phyloP scores from a whole-genome alignment of 2,888 invertebrate genomes.

The Leistus spinibarbis region DNA sequence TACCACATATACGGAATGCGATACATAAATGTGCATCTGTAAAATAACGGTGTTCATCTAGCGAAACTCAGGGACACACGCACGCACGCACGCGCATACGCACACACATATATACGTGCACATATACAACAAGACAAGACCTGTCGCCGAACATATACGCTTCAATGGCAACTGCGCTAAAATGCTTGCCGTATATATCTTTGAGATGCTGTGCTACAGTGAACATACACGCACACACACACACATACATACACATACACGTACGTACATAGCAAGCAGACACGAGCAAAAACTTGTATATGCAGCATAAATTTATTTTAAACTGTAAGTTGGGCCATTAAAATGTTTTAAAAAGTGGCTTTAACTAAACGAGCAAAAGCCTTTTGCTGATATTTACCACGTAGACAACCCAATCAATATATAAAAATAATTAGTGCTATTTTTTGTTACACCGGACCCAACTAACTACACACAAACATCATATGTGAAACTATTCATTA shows the following conservation, averaged over 20 bases:
- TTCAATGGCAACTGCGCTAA: background rate
- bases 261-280: slow-evolving; percentile 46
- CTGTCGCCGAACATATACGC: background rate
- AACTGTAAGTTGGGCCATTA: slow-evolving; percentile 54
- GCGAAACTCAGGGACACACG: slow-evolving; percentile 12
- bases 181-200: background rate
- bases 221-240: background rate
- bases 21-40: slow-evolving; percentile 31
- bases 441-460: background rate
- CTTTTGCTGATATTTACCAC: background rate
- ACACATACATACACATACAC: background rate
- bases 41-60: slow-evolving; percentile 28
- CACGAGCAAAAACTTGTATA: slow-evolving; percentile 52
- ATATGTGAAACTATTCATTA: background rate
- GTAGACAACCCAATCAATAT: background rate
- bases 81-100: background rate
- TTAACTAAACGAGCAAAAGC: slow-evolving; percentile 47
- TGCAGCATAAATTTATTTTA: slow-evolving; percentile 51
- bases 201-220: slow-evolving; percentile 2
- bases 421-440: background rate
- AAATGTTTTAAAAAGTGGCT: slow-evolving; percentile 56
- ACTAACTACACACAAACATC: background rate
- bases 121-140: background rate
- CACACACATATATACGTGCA: background rate
- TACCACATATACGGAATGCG: slow-evolving; percentile 14